Base-by-base conservation (phyloP, 2,888 invertebrate genomes). In the Hirtodrosophila cameraria region DNA sequence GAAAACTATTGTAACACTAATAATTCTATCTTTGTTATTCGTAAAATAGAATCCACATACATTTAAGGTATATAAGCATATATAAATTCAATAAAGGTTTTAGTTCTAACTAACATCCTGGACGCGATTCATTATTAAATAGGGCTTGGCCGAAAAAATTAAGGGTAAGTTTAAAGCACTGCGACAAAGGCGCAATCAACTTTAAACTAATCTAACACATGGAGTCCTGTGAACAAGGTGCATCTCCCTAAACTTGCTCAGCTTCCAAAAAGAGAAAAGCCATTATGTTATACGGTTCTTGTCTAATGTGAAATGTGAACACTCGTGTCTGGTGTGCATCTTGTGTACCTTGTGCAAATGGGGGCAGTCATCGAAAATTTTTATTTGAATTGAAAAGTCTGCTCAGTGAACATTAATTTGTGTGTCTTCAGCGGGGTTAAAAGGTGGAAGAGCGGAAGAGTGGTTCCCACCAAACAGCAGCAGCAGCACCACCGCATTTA, bases 341-440 rank as follows among this genome's bases (percentile, higher is more conserved):
- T n/a, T n/a, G n/a, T 25, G 45, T 60, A 60, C 60, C 65, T 71
- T 62, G 48, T 35, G 59, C 52, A 62, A 72, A 72, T 67, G 73
- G 63, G 63, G 60, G 49, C 39, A 77, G 81, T 75, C 77, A 77
- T 65, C 77, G 65, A 60, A 73, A 23, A 55, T 78, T n/a, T 81
- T 82, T 76, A 79, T 79, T 71, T 62, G 61, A 61, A 73, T 69
- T 53, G 70, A 70, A 64, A 58, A 61, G 70, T 68, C 55, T 63
- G 46, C 61, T 27, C 11, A 48, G 30, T 43, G 35, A 28, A n/a
- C 5, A 3, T 18, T 9, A 11, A 28, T 46, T n/a, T 15, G 16
- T 18, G 25, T 46, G 42, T 41, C 23, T 36, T 41, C 41, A 33
- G 13, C 16, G 45, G 27, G 18, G 54, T 20, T 41, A 31, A 20